Evolutionary conservation across 2,888 invertebrate genomes (phyloP), one percentile per base, ranked within the genome.

Genomic region (Chrysomela aeneicollis): DNA sequence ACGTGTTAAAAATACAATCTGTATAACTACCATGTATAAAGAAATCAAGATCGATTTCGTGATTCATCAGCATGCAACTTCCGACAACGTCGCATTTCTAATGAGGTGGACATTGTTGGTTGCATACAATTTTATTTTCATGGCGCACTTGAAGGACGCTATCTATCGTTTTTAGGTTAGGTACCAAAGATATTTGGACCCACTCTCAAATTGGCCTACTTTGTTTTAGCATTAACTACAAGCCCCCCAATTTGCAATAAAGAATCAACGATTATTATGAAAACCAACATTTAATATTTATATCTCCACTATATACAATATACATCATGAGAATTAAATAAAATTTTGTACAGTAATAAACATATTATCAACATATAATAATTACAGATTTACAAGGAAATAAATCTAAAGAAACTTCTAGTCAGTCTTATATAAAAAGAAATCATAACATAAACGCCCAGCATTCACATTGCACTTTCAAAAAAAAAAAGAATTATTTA

Each of bases 351-450:
- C 74, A 73, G 54, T 64, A 67, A 73, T 66, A 65, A 71, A 75
- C 73, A 73, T 71, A 42, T 42, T 6, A 42, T n/a, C 42, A n/a
- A n/a, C n/a, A n/a, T n/a, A 42, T 42, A 42, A 42, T 42, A 76
- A 74, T 71, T 73, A 74, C 71, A 73, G 63, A 72, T 77, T 70
- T 76, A 76, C 72, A 77, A 71, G 71, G 69, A 69, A 72, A 70
- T 69, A 73, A 70, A 71, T 72, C n/a, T 42, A 68, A 71, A 67
- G 61, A 75, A 75, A 74, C 66, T 74, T 71, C 77, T 78, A 77
- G 76, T 80, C 80, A 80, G 80, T 80, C 80, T 80, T 80, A 73
- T 77, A 74, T 66, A 72, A 70, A 69, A 69, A 73, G 52, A 68
- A 49, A 70, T 60, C 63, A 62, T 63, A 55, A 64, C 35, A 58